Conservation (phyloP, 2,797 vertebrate genomes). For the Syngnathus rostellatus region DNA sequence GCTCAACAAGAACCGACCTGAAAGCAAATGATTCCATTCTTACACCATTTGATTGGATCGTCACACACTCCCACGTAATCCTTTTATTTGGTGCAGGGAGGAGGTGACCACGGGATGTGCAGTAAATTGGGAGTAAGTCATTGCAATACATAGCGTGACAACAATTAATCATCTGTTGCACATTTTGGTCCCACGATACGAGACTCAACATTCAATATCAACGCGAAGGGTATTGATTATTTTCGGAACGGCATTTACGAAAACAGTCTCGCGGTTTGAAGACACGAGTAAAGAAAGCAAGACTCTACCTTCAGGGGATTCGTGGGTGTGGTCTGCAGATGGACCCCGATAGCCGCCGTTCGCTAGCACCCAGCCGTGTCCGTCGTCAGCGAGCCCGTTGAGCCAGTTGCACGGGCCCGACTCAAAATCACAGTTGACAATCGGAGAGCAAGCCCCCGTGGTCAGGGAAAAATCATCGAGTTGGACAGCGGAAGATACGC, state of each 20-base stretch:
- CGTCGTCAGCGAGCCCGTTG: constrained; percentile 40
- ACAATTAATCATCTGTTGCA: not conserved
- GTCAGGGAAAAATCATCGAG: constrained; percentile 66
- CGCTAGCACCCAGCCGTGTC: constrained; percentile 57
- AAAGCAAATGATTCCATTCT: constrained; percentile 4
- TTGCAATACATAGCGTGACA: not conserved
- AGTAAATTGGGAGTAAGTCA: not conserved
- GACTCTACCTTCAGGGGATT: constrained; percentile 54
- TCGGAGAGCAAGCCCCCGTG: constrained; percentile 47
- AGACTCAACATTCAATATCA: not conserved
- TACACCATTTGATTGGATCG: not conserved
- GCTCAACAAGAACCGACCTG: constrained; percentile 68
- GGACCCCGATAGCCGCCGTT: constrained; percentile 49
- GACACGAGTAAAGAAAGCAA: not conserved
- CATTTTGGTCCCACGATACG: not conserved
- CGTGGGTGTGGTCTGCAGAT: constrained; percentile 58
- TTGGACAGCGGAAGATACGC: constrained; percentile 32
- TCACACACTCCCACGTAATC: not conserved
- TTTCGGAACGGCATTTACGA: too few species aligned
- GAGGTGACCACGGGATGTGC: not conserved
- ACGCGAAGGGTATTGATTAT: too few species aligned
- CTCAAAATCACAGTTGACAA: constrained; percentile 71
- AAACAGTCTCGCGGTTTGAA: not conserved
- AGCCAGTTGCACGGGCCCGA: constrained; percentile 64
- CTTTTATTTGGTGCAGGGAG: not conserved